Evolutionary conservation across 2,888 invertebrate genomes (phyloP).

Genomic region (Athalia rosae): DNA sequence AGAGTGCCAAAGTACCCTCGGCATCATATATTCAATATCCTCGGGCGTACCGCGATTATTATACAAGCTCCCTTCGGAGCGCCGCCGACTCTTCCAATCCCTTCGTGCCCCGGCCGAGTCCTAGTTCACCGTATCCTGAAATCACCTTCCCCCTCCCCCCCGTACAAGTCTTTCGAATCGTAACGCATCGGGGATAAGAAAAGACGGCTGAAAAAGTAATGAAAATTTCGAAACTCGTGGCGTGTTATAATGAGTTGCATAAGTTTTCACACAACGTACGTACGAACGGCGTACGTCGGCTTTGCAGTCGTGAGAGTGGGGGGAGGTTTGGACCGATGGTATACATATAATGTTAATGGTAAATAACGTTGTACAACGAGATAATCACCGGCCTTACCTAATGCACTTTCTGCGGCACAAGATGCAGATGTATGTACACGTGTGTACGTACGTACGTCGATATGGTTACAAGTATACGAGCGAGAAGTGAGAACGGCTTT

Average conservation of each 20-base stretch:
- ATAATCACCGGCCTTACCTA: constrained; percentile 43
- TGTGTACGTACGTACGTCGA: not conserved
- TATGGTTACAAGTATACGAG: not conserved
- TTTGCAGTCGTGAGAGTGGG: not conserved
- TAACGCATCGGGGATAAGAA: too few species aligned
- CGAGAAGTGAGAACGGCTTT: too few species aligned
- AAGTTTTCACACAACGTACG: too few species aligned
- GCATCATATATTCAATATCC: constrained; percentile 13
- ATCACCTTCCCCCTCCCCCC: too few species aligned
- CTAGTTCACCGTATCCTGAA: not conserved
- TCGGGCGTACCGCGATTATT: constrained; percentile 7
- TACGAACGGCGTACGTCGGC: not conserved
- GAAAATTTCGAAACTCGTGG: too few species aligned
- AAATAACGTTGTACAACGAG: constrained; percentile 38
- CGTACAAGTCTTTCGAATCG: not conserved
- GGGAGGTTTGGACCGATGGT: constrained; percentile 33
- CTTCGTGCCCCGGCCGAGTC: not conserved
- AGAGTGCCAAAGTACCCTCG: constrained; percentile 31
- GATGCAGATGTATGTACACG: not conserved
- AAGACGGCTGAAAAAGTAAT: too few species aligned
- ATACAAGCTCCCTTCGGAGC: not conserved
- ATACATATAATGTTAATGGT: constrained; percentile 42
- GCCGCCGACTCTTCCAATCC: not conserved
- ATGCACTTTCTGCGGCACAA: constrained; percentile 34
- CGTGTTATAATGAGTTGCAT: too few species aligned